A percentile compares a stretch with the other conserved stretches of the same genome.
Conservation (phyloP, 1,140 invertebrate species). For the Berghia stephanieae region DNA sequence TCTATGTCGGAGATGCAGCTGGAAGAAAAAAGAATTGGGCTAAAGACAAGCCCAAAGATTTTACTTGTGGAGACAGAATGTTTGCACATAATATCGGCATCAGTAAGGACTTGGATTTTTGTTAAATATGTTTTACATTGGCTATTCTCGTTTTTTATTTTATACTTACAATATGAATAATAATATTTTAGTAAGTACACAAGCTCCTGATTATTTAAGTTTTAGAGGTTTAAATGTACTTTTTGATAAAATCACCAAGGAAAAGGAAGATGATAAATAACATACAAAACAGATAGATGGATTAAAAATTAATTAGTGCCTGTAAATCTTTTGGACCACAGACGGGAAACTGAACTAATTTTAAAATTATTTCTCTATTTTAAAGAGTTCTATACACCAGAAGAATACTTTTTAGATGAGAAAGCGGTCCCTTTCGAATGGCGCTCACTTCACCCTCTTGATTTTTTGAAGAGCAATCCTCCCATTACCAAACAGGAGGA, state of each 20-base stretch:
- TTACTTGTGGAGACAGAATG: slow-evolving; percentile 88
- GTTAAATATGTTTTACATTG: too few relatives aligned
- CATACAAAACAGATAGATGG: too few relatives aligned
- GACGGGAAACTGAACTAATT: background rate
- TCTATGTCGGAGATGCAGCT: slow-evolving; percentile 79
- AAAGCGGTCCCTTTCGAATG: slow-evolving; percentile 64
- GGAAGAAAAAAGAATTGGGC: slow-evolving; percentile 75
- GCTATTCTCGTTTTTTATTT: too few relatives aligned
- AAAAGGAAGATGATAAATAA: too few relatives aligned
- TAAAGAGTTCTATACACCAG: slow-evolving; percentile 88
- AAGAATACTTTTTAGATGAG: slow-evolving; percentile 85
- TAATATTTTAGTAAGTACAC: too few relatives aligned
- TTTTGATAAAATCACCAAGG: too few relatives aligned
- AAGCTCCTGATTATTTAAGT: too few relatives aligned
- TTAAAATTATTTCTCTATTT: background rate
- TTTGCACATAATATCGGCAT: slow-evolving; percentile 89
- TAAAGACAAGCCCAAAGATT: slow-evolving; percentile 88
- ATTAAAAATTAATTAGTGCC: too few relatives aligned
- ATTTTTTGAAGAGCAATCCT: slow-evolving; percentile 29
- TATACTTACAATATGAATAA: too few relatives aligned
- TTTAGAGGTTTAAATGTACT: too few relatives aligned
- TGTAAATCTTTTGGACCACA: background rate
- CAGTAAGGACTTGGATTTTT: slow-evolving; percentile 37
- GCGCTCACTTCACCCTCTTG: slow-evolving; percentile 62
- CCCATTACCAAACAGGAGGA: slow-evolving; percentile 21